Evolutionary conservation across 2,888 invertebrate genomes (phyloP).

Genomic region (Opisthograptis luteolata): DNA sequence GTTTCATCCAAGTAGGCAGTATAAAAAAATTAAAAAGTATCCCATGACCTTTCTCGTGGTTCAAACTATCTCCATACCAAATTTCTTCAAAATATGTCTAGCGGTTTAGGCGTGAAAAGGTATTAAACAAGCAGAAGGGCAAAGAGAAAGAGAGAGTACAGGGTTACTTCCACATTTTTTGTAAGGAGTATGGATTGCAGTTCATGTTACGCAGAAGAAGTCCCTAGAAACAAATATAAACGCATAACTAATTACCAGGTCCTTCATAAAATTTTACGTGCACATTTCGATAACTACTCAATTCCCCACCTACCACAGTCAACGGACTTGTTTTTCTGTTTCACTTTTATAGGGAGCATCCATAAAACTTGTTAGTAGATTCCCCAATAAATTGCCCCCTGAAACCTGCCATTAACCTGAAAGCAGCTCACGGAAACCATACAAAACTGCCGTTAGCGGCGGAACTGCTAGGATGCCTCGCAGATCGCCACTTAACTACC

Average conservation of each 20-base stretch:
- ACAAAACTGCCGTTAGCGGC: constrained; percentile 12
- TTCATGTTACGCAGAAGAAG: too few relatives aligned
- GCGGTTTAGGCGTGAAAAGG: too few relatives aligned
- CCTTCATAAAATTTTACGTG: constrained; percentile 5
- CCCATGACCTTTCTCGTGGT: too few relatives aligned
- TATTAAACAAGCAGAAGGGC: too few relatives aligned
- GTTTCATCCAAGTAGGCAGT: too few relatives aligned
- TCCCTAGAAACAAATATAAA: not conserved
- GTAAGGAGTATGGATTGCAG: too few relatives aligned
- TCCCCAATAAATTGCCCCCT: constrained; percentile 11
- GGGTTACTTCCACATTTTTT: too few relatives aligned
- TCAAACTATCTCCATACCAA: too few relatives aligned
- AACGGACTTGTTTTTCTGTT: constrained; percentile 7
- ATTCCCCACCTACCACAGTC: not conserved
- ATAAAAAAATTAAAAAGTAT: too few relatives aligned
- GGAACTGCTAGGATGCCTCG: not conserved
- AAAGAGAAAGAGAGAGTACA: too few relatives aligned
- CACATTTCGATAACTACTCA: not conserved
- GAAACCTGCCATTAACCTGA: constrained; percentile 13
- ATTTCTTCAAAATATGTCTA: too few relatives aligned
- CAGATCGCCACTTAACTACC: constrained; percentile 20
- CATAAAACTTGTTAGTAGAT: constrained; percentile 7
- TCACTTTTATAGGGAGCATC: not conserved
- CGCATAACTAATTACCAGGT: not conserved
- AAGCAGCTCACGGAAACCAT: constrained; percentile 14